A percentile compares a stretch with the other conserved stretches of the same genome.
phyloP scores from a whole-genome alignment of 2,113 vertebrate species.

The Perca flavescens region DNA sequence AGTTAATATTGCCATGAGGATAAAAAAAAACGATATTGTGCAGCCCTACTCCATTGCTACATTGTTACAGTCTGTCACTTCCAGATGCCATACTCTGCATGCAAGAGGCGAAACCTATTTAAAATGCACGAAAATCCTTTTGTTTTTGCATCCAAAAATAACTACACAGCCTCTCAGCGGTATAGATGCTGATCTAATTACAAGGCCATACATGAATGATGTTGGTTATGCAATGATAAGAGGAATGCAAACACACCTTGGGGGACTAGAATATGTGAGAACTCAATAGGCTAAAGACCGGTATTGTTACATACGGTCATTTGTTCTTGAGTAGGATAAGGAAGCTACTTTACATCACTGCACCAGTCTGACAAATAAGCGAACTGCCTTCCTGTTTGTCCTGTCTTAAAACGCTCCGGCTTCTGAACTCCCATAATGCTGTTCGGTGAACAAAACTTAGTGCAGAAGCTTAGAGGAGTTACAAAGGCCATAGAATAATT shows the following conservation, averaged over 20 bases:
- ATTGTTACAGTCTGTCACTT: not conserved
- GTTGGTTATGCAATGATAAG: not conserved
- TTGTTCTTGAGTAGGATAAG: not conserved
- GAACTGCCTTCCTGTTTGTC: not conserved
- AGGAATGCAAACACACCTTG: conserved; percentile 10
- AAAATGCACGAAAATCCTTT: not conserved
- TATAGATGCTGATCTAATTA: not conserved
- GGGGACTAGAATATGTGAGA: not conserved
- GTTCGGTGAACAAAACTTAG: not conserved
- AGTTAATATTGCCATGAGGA: too few species aligned
- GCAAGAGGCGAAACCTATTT: not conserved
- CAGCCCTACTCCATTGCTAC: too few species aligned
- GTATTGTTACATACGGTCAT: not conserved
- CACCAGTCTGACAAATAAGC: not conserved
- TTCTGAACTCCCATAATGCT: not conserved
- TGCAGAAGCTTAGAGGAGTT: too few species aligned
- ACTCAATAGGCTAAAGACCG: not conserved
- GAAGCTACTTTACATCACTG: not conserved
- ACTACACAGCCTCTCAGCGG: not conserved
- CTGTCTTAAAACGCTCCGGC: conserved; percentile 8
- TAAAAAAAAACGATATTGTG: too few species aligned
- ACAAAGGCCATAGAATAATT: not conserved
- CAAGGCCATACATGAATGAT: not conserved
- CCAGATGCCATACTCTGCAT: not conserved
- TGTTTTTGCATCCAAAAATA: conserved; percentile 25